Percentiles rank a stretch among this genome's conserved stretches.
These are phyloP conservation scores for Stegophylla sp. DNA, from an alignment of 2,888 invertebrate species.

Conservation along the genomic window DNA sequence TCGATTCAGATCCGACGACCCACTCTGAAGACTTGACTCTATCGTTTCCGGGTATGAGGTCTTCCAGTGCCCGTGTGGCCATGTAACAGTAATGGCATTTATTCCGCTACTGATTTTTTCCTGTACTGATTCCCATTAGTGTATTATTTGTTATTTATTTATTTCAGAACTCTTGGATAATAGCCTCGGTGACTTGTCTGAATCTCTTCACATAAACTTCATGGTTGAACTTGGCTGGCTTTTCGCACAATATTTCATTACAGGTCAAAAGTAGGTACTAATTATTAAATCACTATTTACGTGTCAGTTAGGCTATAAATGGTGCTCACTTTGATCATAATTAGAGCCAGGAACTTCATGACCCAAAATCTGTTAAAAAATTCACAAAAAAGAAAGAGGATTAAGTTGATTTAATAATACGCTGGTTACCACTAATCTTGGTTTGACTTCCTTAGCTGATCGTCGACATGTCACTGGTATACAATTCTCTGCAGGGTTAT, in stretches of 20 bases:
- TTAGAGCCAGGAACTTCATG: too few relatives aligned
- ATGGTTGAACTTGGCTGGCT: slow-evolving; percentile 92
- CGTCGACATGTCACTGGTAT: too few relatives aligned
- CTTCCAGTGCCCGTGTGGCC: too few relatives aligned
- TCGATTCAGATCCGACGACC: slow-evolving; percentile 36
- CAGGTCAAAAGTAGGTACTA: slow-evolving; percentile 71
- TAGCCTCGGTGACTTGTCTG: slow-evolving; percentile 77
- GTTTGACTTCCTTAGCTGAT: too few relatives aligned
- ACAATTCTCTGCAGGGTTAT: too few relatives aligned
- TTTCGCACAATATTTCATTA: slow-evolving; percentile 81
- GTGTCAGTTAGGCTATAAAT: too few relatives aligned
- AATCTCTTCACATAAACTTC: slow-evolving; percentile 87
- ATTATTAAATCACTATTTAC: slow-evolving; percentile 38
- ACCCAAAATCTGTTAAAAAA: too few relatives aligned
- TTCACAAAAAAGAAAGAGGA: too few relatives aligned
- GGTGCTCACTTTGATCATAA: too few relatives aligned
- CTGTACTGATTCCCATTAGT: neutral
- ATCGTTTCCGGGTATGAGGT: slow-evolving; percentile 58
- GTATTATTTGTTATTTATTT: slow-evolving; percentile 49
- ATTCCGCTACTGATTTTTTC: too few relatives aligned
- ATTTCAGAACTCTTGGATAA: slow-evolving; percentile 77
- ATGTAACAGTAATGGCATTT: neutral
- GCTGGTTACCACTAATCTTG: too few relatives aligned
- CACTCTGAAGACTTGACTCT: slow-evolving; percentile 54
- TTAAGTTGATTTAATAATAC: too few relatives aligned